Base-by-base conservation (phyloP, 2,797 vertebrate genomes). In the Parauchenoglanis ngamensis region DNA sequence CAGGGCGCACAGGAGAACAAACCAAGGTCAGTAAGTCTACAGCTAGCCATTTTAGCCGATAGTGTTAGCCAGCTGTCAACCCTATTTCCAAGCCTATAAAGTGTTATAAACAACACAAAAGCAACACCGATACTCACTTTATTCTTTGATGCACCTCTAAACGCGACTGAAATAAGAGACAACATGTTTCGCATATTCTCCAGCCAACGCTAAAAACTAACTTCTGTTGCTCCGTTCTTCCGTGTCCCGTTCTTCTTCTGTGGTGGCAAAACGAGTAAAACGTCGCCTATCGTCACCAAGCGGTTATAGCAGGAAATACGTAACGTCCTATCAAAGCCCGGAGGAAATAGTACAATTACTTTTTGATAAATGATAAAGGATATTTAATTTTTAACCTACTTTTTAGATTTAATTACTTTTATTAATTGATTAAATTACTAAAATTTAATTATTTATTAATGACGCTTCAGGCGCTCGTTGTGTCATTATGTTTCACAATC, bases 171-270 rank as follows among this genome's bases (percentile, higher is more conserved):
- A 46, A 95, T 92, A 0, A 94, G 84, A 12, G 91, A 87, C 49
- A 94, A 87, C 94, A 96, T 94, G 23, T 89, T 94, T 87, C 93
- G 83, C 92, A 94, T 94, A 77, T 87, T 95, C 25, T 23, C 54
- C 17, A 35, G 28, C 56, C 19, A 4, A 54, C 5, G 3, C 79
- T 4, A n/a, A 46, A 49, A 0, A 31, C 21, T 15, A 23, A 35
- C 56, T n/a, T 15, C 23, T 17, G 40, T 19, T n/a, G 19, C 40
- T 10, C 15, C 3, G 7, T 7, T 0, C 44, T 49, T 65, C 59
- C 59, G 5, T 23, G 23, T 61, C 4, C 21, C 6, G 12, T 1
- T 84, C 68, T 76, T 85, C 68, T 63, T 76, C n/a, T 28, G 25
- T 12, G 54, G 25, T 11, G 35, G 4, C 0, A 46, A 57, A 73